Conservation (phyloP, 2,113 vertebrate species). For the Alaudala cheleensis region DNA sequence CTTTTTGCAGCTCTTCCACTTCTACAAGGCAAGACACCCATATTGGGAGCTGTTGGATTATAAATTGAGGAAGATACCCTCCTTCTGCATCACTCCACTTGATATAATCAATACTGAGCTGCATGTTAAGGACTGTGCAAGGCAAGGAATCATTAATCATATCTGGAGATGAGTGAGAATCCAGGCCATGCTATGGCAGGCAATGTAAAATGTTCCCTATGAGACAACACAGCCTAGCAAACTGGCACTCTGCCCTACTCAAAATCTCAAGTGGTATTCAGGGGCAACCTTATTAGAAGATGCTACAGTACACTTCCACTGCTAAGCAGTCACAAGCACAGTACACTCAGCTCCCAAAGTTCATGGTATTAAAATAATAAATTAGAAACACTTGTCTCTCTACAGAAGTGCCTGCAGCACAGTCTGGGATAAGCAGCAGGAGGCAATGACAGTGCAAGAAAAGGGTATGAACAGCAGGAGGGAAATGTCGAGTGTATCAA, state of each 20-base stretch:
- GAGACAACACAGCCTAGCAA: background rate
- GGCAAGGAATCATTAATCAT: background rate
- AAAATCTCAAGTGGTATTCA: conserved; percentile 1
- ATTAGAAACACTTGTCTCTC: background rate
- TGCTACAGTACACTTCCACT: background rate
- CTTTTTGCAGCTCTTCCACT: background rate
- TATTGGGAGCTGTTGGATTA: background rate
- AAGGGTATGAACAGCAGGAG: background rate
- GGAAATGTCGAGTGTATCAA: background rate
- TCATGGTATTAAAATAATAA: conserved; percentile 19
- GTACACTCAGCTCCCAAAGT: background rate
- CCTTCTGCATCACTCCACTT: background rate
- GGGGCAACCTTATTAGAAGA: background rate
- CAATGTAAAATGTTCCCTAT: background rate
- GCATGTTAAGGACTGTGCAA: background rate
- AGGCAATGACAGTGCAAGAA: background rate
- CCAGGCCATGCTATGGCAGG: background rate
- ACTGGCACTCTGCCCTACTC: background rate
- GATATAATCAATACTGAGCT: background rate
- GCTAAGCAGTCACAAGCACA: background rate
- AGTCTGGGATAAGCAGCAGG: conserved; percentile 6
- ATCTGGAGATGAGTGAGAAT: background rate
- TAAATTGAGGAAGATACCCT: background rate
- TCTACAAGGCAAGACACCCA: background rate
- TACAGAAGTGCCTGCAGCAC: conserved; percentile 15